A percentile compares a stretch with the other conserved stretches of the same genome.
These are phyloP conservation scores for Passer montanus DNA, from an alignment of 2,113 vertebrate species.

Conservation along the genomic window DNA sequence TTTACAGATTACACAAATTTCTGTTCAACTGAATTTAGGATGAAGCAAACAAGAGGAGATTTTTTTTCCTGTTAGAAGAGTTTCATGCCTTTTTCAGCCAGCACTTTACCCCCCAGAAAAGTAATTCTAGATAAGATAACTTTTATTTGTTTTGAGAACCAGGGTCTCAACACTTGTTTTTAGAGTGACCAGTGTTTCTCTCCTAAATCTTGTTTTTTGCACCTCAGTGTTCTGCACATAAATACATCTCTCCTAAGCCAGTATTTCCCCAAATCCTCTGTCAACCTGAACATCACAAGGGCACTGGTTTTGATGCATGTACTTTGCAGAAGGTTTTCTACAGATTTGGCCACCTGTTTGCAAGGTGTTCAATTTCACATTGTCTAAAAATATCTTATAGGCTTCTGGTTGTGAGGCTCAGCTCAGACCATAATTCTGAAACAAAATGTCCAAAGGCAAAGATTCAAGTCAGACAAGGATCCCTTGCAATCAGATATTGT, in stretches of 20 bases:
- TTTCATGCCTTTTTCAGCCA: background rate
- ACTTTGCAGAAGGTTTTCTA: background rate
- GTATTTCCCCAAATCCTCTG: background rate
- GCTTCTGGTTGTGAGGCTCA: background rate
- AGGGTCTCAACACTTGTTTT: background rate
- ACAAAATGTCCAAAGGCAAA: background rate
- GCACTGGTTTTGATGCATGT: background rate
- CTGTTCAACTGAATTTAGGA: background rate
- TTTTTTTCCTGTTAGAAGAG: background rate
- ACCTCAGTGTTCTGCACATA: background rate
- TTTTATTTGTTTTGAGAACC: background rate
- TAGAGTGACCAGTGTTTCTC: background rate
- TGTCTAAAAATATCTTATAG: background rate
- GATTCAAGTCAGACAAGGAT: background rate
- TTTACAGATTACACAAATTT: background rate
- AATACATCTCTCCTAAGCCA: background rate
- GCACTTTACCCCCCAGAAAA: background rate
- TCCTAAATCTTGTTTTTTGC: background rate
- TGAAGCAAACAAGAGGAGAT: background rate
- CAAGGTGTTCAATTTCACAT: background rate
- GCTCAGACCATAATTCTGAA: background rate
- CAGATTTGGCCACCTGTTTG: background rate
- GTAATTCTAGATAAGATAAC: background rate
- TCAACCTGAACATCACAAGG: background rate
- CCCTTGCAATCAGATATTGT: background rate